Conservation (phyloP, 1,140 invertebrate species). For the Chelonus insularis region DNA sequence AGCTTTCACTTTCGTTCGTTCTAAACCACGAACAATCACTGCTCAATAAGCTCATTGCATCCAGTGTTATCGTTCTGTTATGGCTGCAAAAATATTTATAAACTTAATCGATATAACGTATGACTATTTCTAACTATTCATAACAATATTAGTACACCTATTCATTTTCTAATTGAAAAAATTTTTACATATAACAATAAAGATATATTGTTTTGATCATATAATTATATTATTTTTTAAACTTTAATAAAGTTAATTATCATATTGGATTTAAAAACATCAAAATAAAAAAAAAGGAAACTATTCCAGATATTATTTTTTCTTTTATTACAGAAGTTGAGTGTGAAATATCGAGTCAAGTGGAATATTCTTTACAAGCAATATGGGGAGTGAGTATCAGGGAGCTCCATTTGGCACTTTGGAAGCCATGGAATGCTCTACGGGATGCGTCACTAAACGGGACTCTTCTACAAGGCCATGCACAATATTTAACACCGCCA, state of each 20-base stretch:
- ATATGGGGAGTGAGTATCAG: constrained; percentile 78
- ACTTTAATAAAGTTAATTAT: too few species aligned
- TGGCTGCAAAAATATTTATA: neutral
- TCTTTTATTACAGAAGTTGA: constrained; percentile 64
- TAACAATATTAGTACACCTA: too few species aligned
- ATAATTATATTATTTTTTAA: too few species aligned
- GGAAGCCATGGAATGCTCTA: constrained; percentile 70
- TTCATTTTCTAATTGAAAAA: too few species aligned
- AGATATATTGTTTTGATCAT: too few species aligned
- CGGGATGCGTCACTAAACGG: constrained; percentile 64
- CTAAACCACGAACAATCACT: constrained; percentile 9
- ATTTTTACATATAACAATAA: too few species aligned
- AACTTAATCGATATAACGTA: too few species aligned
- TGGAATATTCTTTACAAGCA: constrained; percentile 70
- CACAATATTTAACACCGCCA: constrained; percentile 57
- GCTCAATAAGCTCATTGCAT: neutral
- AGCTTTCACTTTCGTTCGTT: constrained; percentile 38
- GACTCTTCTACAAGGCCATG: constrained; percentile 63
- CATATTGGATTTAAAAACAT: too few species aligned
- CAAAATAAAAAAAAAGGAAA: too few species aligned
- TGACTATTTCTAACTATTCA: too few species aligned
- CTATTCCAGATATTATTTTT: too few species aligned
- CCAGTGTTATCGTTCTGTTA: neutral
- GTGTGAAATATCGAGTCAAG: constrained; percentile 73
- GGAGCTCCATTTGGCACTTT: constrained; percentile 72